Conservation (phyloP, 1,140 invertebrate genomes). For the Sitophilus oryzae region DNA sequence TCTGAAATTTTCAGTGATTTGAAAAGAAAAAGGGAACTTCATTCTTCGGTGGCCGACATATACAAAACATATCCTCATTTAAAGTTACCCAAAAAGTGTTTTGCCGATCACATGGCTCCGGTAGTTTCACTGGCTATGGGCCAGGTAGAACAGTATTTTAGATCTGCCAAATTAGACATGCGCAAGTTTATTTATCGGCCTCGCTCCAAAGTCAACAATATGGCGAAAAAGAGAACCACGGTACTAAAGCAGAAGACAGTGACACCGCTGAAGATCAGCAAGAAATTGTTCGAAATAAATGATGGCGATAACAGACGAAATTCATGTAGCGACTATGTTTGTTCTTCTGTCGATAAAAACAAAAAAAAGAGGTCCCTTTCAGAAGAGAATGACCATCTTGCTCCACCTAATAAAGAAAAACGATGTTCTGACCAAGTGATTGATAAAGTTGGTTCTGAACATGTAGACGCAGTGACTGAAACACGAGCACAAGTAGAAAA, state of each 20-base stretch:
- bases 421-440: too few relatives aligned
- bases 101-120: conserved; percentile 15
- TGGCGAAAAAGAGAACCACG: conserved; percentile 15
- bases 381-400: not conserved
- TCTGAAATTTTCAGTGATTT: too few relatives aligned
- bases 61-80: conserved; percentile 18
- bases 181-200: conserved; percentile 12
- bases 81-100: conserved; percentile 22
- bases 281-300: not conserved
- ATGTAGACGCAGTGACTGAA: too few relatives aligned
- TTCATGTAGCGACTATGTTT: not conserved
- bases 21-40: conserved; percentile 2
- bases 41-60: conserved; percentile 15
- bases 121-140: conserved; percentile 19
- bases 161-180: conserved; percentile 17
- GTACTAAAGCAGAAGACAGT: conserved; percentile 4
- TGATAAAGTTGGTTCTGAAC: not conserved
- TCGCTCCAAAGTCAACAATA: not conserved
- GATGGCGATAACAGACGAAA: not conserved
- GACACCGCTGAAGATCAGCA: conserved; percentile 12
- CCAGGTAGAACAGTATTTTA: conserved; percentile 22
- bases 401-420: too few relatives aligned
- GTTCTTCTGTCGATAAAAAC: not conserved
- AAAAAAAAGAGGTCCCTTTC: not conserved
- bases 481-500: not conserved